Conservation (phyloP, 2,888 invertebrate genomes). For the Arctia plantaginis region DNA sequence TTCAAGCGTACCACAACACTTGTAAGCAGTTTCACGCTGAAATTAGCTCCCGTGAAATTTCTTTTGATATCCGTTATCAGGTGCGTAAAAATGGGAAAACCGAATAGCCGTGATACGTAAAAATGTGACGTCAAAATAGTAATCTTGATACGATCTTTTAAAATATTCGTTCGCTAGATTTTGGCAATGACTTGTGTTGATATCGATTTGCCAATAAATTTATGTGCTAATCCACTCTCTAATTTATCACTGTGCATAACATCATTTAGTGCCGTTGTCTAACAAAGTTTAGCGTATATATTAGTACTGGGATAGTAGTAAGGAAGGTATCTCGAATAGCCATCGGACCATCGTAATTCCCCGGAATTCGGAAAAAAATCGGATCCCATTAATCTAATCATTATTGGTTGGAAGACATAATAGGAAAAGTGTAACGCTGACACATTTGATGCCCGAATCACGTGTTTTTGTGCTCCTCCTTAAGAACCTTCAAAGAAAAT, state of each 20-base stretch:
- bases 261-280: background rate
- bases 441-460: background rate
- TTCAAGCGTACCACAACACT: background rate
- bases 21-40: background rate
- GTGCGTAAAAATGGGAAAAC: constrained; percentile 1
- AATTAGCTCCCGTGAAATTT: constrained; percentile 1
- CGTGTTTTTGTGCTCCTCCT: background rate
- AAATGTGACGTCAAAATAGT: background rate
- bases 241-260: background rate
- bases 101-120: background rate
- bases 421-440: background rate
- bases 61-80: background rate
- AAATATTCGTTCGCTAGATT: background rate
- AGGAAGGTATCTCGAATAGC: background rate
- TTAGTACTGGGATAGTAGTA: no score
- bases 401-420: background rate
- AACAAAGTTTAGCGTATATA: no score
- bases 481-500: background rate
- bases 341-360: background rate
- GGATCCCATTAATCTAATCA: no score
- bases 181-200: background rate
- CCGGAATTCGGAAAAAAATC: no score
- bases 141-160: background rate
- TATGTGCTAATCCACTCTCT: background rate
- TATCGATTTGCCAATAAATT: background rate